Base-by-base conservation (phyloP, 2,113 vertebrate genomes). In the Tupaia chinensis region DNA sequence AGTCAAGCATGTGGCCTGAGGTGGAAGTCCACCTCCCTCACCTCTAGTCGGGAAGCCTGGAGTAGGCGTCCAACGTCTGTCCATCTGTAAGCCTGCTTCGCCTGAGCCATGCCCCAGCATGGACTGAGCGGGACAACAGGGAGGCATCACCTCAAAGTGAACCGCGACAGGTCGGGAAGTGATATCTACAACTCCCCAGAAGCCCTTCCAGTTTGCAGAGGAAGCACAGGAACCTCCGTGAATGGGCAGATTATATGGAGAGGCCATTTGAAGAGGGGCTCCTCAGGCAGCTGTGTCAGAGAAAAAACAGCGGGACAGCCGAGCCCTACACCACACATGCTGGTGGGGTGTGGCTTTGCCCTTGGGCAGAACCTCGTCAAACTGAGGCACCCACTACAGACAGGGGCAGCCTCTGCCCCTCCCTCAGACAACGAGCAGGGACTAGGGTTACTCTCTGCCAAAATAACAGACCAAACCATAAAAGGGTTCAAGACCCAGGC, bases 1-100 rank as follows among this genome's bases (percentile, higher is more conserved):
- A 3, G 23, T 9, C 0, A 10, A 13, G 7, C 9, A 0, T 56
- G 1, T 1, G 20, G 4, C 27, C 32, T 1, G 27, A 15, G 12
- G 80, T 27, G 7, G 5, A 29, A 0, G n/a, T 27, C 68, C 1
- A 29, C 3, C 7, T 29, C 68, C 58, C 44, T 87, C 22, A 11
- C 29, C 7, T 58, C 22, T 7, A 27, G 56, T 23, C 2, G 10
- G 69, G 74, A 16, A 9, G 0, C 56, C n/a, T 0, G 9, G 44
- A 32, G 25, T 66, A 11, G 56, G 54, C 9, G 23, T 29, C 12
- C 2, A 10, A n/a, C 8, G 7, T 44, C 19, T 29, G 69, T 76
- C 72, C 53, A 25, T 77, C 27, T 61, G 56, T 11, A 25, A n/a
- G 10, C 5, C 19, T 14, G 1, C 20, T 44, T 61, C 23, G 4